phyloP scores from a whole-genome alignment of 2,888 invertebrate genomes.

The Caradrina kadenii region DNA sequence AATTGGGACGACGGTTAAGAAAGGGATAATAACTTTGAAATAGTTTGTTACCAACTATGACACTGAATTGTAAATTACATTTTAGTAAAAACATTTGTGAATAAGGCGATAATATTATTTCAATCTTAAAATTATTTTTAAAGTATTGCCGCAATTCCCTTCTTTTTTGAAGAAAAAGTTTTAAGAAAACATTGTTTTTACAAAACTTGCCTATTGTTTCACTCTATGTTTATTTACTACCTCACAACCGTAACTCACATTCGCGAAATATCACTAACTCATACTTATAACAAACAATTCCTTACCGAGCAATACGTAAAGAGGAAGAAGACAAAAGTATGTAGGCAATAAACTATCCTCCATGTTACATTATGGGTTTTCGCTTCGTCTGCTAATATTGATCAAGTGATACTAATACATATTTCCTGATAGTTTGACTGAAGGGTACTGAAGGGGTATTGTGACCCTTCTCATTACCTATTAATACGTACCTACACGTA shows the following conservation, averaged over 20 bases:
- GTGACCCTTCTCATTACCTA: slow-evolving; percentile 1
- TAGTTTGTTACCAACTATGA: no score
- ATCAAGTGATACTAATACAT: slow-evolving; percentile 37
- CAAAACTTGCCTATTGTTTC: neutral
- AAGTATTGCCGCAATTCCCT: no score
- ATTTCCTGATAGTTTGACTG: slow-evolving; percentile 13
- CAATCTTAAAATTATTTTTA: no score
- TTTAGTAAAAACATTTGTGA: no score
- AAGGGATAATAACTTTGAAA: no score
- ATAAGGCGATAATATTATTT: no score
- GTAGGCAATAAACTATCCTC: slow-evolving; percentile 37
- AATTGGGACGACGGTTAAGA: no score
- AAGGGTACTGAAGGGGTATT: slow-evolving; percentile 12
- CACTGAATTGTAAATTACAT: no score
- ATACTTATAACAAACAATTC: slow-evolving; percentile 25
- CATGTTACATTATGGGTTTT: slow-evolving; percentile 27
- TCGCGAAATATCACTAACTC: slow-evolving; percentile 9
- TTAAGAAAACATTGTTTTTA: no score
- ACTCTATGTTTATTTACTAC: neutral
- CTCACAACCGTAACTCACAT: neutral
- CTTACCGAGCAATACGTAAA: slow-evolving; percentile 5
- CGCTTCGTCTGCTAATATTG: slow-evolving; percentile 41
- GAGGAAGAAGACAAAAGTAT: slow-evolving; percentile 10
- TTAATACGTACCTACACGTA: neutral
- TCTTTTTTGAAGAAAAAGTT: no score